These are phyloP conservation scores for Steatocranus sp. DNA, from an alignment of 2,797 vertebrate species.

Conservation along the genomic window DNA sequence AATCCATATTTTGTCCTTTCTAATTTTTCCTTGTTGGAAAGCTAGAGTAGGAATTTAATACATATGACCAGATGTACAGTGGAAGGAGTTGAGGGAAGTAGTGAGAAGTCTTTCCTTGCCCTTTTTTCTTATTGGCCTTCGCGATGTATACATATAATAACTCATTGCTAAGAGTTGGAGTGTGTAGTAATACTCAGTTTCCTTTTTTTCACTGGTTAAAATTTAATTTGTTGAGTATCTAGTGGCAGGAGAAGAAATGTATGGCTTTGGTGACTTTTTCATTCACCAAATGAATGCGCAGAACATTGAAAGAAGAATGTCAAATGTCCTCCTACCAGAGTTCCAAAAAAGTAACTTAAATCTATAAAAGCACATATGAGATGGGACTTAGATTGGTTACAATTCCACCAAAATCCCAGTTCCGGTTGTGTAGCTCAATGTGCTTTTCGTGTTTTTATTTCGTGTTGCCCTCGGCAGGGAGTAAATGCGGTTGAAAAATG, in stretches of 20 bases:
- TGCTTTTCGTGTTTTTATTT: not conserved
- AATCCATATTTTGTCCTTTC: constrained; percentile 3
- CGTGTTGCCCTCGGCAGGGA: not conserved
- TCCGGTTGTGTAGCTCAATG: not conserved
- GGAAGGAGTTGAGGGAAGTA: not conserved
- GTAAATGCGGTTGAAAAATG: constrained; percentile 18
- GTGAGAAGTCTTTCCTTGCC: not conserved
- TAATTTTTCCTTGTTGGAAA: not conserved
- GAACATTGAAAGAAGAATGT: not conserved
- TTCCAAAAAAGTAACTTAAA: not conserved
- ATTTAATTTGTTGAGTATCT: not conserved
- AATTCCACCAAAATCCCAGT: not conserved
- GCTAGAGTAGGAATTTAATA: not conserved
- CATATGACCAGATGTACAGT: not conserved
- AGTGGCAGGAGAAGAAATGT: not conserved
- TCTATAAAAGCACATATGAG: not conserved
- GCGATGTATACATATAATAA: not conserved
- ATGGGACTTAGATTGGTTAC: not conserved
- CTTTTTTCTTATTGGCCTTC: not conserved
- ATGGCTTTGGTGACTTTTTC: not conserved
- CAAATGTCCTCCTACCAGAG: not conserved
- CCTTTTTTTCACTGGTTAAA: not conserved
- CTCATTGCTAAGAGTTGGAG: not conserved
- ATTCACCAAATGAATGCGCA: not conserved
- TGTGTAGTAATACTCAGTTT: not conserved